These are phyloP conservation scores for Melanotaenia maccullochi DNA, from an alignment of 2,797 vertebrate species.

Conservation along the genomic window DNA sequence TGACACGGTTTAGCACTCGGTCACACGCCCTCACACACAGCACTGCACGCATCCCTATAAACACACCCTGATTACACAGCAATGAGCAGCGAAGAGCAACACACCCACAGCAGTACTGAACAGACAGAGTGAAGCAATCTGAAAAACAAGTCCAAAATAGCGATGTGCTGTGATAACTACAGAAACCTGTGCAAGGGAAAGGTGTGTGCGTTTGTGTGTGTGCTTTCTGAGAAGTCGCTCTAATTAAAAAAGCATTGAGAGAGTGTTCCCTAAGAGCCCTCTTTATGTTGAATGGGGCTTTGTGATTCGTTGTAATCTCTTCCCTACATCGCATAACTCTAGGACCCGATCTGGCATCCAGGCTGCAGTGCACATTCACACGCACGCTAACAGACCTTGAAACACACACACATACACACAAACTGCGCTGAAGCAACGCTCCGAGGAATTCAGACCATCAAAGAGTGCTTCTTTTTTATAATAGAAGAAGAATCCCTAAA, in stretches of 20 bases:
- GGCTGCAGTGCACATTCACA: constrained; percentile 37
- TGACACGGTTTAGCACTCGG: constrained; percentile 62
- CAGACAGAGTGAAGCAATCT: constrained; percentile 32
- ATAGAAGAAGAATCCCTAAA: constrained; percentile 32
- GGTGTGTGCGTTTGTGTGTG: constrained; percentile 8
- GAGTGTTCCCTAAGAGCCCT: constrained; percentile 71
- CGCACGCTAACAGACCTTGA: constrained; percentile 15
- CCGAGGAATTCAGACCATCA: constrained; percentile 65
- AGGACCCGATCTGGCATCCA: constrained; percentile 67
- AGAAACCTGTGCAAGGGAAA: constrained; percentile 4
- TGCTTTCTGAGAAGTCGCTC: constrained; percentile 39
- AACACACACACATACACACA: constrained; percentile 35
- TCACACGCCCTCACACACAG: constrained; percentile 33
- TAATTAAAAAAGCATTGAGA: constrained; percentile 80
- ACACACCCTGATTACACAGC: constrained; percentile 55
- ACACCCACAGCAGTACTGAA: constrained; percentile 47
- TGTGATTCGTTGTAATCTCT: constrained; percentile 79
- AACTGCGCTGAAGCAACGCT: constrained; percentile 26
- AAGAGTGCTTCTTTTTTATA: constrained; percentile 40
- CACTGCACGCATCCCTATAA: constrained; percentile 35
- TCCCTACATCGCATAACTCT: constrained; percentile 74
- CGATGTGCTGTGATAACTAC: constrained; percentile 45
- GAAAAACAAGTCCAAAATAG: constrained; percentile 51
- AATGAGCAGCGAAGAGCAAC: constrained; percentile 46
- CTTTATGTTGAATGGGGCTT: constrained; percentile 78